Evolutionary conservation across 2,797 vertebrate species (phyloP), one percentile per base, ranked within the genome.

Genomic region (Rhinatrema bivittatum): DNA sequence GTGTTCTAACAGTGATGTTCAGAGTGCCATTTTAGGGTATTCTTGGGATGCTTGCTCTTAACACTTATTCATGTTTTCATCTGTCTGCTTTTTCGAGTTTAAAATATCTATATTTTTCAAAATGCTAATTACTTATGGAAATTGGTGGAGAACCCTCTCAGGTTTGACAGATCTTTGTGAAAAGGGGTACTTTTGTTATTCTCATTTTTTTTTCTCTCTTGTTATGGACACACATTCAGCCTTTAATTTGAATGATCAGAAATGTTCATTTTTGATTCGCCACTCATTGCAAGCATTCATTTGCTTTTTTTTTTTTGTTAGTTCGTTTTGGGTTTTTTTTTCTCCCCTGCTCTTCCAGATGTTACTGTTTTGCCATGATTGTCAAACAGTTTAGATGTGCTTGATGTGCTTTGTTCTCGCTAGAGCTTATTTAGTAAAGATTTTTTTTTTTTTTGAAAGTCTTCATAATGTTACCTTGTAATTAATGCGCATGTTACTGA

Each of bases 21-120:
- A 61, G 37, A 40, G 42, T 50, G 50, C 48, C 53, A 40, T 37
- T 54, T 9, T 53, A 43, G 48, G 62, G 48, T 52, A 41, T 47
- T 54, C 48, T 54, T 62, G 41, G 23, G 42, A 36, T 54, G 60
- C 69, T 40, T 33, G 45, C 63, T 63, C 62, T 70, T 61, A 15
- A 9, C 23, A 3, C 45, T 52, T 50, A 34, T 56, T 55, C 62
- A 55, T 38, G 19, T 46, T 53, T 62, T 58, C 68, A 37, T 52
- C 57, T 51, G n/a, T 50, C 50, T 32, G 52, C 50, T 64, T 42
- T 21, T 43, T 51, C 36, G 62, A 56, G 53, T 67, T 36, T 24
- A 46, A 51, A 56, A 36, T 29, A 50, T 39, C 42, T 20, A 29
- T 56, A 43, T 46, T 48, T 58, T 58, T 33, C 25, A 38, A 3